Evolutionary conservation across 2,888 invertebrate species (phyloP), one percentile per base, ranked within the genome.

Genomic region (Spilarctia lutea): DNA sequence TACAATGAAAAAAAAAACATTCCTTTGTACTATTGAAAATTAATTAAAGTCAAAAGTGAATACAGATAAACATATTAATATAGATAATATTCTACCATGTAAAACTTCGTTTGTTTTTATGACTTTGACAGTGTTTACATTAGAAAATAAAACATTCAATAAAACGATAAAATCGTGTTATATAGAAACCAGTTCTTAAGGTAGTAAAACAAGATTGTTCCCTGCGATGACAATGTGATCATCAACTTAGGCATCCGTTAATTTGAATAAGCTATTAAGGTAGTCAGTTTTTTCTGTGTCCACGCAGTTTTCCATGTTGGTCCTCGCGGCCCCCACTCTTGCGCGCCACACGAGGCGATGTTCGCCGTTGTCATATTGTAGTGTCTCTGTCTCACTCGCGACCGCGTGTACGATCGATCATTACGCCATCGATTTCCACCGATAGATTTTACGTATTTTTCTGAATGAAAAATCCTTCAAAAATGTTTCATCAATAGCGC

Each of bases 401-500:
- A 87, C 85, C 90, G 91, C 92, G 91, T 87, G 89, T 90, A 90
- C 90, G 91, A 91, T 90, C 90, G 84, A 90, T 89, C 85, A 87
- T 87, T 72, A 86, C 86, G 85, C 89, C 87, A 90, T 90, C 87
- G 89, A 89, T 88, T 83, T 89, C 76, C 89, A 87, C 86, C 89
- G 87, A 91, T 88, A 89, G 86, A 90, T 91, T 94, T 91, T 85
- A 87, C 90, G 86, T 82, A 88, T 92, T 94, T 94, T 94, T 94
- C 94, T 94, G 87, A 93, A 94, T 94, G 94, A 95, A 94, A 94
- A 95, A 93, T 91, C 79, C 79, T 88, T 85, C 87, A 87, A 84
- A 91, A 89, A 78, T 89, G 87, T 78, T 71, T 71, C 68, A 75
- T 82, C 80, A 83, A 79, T 82, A 75, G 72, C 78, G 78, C 72